These are phyloP conservation scores for Eublepharis macularius DNA, from an alignment of 2,113 vertebrate genomes.

Conservation along the genomic window DNA sequence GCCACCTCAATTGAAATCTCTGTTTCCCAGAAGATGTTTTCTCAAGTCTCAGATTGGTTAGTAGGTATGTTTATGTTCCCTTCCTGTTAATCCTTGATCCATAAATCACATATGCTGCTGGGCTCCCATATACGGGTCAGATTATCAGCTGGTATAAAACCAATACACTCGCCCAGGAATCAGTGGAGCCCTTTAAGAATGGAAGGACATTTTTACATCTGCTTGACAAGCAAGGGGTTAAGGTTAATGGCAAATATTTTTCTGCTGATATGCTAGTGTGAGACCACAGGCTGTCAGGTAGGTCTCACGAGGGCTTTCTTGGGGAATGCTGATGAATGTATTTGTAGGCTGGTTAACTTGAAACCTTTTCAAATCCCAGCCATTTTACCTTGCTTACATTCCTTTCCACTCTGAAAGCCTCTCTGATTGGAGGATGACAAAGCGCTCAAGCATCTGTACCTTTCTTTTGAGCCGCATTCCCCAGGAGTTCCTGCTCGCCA, in stretches of 20 bases:
- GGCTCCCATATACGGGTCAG: not conserved
- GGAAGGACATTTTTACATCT: constrained; percentile 18
- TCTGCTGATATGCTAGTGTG: not conserved
- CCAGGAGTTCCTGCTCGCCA: constrained; percentile 65
- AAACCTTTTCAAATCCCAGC: constrained; percentile 57
- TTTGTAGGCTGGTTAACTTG: constrained; percentile 26
- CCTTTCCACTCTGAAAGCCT: constrained; percentile 60
- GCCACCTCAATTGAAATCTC: no score
- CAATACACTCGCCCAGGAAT: not conserved
- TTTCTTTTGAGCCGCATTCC: constrained; percentile 69
- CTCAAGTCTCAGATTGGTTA: no score
- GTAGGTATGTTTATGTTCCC: no score
- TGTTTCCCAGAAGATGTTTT: no score
- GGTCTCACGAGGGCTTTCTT: constrained; percentile 13
- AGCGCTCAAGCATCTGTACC: constrained; percentile 58
- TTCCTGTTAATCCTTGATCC: not conserved
- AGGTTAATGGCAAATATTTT: constrained; percentile 27
- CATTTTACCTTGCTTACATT: constrained; percentile 64
- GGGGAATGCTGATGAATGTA: constrained; percentile 42
- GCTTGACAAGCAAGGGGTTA: constrained; percentile 23
- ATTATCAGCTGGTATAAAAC: not conserved
- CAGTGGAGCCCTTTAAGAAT: not conserved
- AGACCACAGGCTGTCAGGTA: constrained; percentile 8
- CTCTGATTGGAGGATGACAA: constrained; percentile 50
- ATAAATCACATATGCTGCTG: not conserved